These are phyloP conservation scores for Aspidiotus destructor DNA, from an alignment of 2,888 invertebrate species.

Conservation along the genomic window DNA sequence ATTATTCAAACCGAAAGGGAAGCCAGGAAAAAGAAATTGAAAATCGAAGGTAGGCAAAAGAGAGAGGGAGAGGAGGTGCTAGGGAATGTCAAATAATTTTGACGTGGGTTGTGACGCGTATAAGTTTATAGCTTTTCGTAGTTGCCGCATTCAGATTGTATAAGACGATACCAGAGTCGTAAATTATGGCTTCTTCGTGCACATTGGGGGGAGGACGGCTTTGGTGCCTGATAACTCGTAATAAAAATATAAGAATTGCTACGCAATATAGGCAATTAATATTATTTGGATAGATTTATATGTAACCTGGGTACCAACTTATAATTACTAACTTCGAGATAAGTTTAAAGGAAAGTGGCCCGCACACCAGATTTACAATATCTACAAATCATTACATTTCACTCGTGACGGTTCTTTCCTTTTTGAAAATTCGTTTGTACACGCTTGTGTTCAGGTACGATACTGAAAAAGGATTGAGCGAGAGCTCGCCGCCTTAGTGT, in stretches of 20 bases:
- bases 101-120: slow-evolving; percentile 33
- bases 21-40: slow-evolving; percentile 23
- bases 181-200: slow-evolving; percentile 33
- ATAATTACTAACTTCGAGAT: slow-evolving; percentile 32
- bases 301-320: slow-evolving; percentile 33
- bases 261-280: slow-evolving; percentile 33
- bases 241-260: slow-evolving; percentile 33
- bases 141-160: slow-evolving; percentile 32
- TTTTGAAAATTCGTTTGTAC: slow-evolving; percentile 24
- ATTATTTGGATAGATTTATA: slow-evolving; percentile 33
- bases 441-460: slow-evolving; percentile 12
- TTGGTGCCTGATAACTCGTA: slow-evolving; percentile 24
- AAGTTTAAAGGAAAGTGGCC: slow-evolving; percentile 31
- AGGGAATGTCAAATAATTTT: slow-evolving; percentile 31
- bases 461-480: no score
- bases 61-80: slow-evolving; percentile 17
- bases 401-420: slow-evolving; percentile 22
- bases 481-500: no score
- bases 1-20: slow-evolving; percentile 9
- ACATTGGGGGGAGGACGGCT: slow-evolving; percentile 19
- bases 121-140: slow-evolving; percentile 31
- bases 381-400: slow-evolving; percentile 29
- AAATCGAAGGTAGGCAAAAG: slow-evolving; percentile 19
- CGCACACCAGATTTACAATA: slow-evolving; percentile 29
- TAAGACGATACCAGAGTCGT: slow-evolving; percentile 32